Percentiles rank a stretch among this genome's conserved stretches.
Evolutionary conservation across 2,888 invertebrate genomes (phyloP).

Genomic region (Perdita meconis): DNA sequence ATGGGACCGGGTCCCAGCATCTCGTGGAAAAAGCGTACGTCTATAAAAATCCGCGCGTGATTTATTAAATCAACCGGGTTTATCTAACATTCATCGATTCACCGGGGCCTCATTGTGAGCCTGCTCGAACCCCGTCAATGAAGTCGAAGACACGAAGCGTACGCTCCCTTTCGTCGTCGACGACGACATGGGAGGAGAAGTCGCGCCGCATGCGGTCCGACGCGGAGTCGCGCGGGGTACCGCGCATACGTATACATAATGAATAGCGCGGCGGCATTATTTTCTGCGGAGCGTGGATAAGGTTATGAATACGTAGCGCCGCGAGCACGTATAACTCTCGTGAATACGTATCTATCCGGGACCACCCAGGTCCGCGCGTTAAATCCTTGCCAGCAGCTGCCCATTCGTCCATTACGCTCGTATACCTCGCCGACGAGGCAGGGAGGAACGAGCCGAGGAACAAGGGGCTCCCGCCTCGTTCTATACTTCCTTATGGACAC

Average conservation of each 20-base stretch:
- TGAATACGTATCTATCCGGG: constrained; percentile 66
- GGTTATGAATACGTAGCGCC: constrained; percentile 76
- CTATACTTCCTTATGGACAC: constrained; percentile 41
- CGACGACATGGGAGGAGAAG: constrained; percentile 32
- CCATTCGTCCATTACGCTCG: constrained; percentile 73
- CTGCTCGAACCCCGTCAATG: constrained; percentile 37
- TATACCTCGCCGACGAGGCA: constrained; percentile 3
- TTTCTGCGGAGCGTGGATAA: constrained; percentile 75
- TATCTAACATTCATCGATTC: constrained; percentile 51
- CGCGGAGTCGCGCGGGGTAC: constrained; percentile 16
- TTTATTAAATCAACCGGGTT: constrained; percentile 41
- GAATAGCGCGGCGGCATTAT: constrained; percentile 74
- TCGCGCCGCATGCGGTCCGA: constrained; percentile 54
- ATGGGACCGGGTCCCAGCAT: neutral
- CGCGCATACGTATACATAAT: constrained; percentile 64
- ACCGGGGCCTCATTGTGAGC: constrained; percentile 30
- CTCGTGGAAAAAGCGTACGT: neutral
- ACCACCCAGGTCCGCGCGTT: constrained; percentile 79
- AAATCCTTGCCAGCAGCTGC: constrained; percentile 71
- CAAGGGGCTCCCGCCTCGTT: constrained; percentile 35
- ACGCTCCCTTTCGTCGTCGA: constrained; percentile 51
- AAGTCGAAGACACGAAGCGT: constrained; percentile 29
- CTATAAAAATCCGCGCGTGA: constrained; percentile 21
- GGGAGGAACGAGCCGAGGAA: constrained; percentile 6
- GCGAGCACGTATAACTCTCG: constrained; percentile 71